These are phyloP conservation scores for Dasypogon diadema DNA, from an alignment of 2,888 invertebrate species.

Conservation along the genomic window DNA sequence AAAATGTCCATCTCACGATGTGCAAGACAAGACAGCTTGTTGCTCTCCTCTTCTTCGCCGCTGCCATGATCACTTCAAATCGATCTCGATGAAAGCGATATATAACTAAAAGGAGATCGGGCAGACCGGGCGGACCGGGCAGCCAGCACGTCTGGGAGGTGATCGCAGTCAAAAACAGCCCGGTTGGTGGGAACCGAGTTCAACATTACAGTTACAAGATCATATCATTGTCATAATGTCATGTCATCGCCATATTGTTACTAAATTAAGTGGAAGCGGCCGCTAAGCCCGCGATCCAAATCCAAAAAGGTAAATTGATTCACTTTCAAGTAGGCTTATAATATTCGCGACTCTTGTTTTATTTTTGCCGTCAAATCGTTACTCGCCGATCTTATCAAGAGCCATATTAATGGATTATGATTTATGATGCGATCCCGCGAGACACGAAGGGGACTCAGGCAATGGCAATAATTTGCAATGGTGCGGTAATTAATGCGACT, in stretches of 20 bases:
- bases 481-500: constrained; percentile 15
- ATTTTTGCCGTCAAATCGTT: neutral
- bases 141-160: no score
- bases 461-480: constrained; percentile 3
- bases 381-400: constrained; percentile 30
- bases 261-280: constrained; percentile 44
- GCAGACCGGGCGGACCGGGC: no score
- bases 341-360: constrained; percentile 12
- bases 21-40: neutral
- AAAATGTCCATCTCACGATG: neutral
- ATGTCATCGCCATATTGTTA: constrained; percentile 47
- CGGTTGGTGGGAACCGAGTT: constrained; percentile 23
- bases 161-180: neutral
- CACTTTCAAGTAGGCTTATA: constrained; percentile 23
- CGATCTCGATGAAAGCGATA: constrained; percentile 49
- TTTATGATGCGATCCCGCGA: constrained; percentile 27
- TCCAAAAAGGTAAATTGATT: constrained; percentile 36
- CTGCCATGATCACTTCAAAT: constrained; percentile 19
- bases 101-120: constrained; percentile 9
- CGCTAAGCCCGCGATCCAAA: neutral
- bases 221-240: constrained; percentile 49
- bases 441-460: constrained; percentile 4
- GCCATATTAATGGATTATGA: constrained; percentile 29
- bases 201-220: constrained; percentile 29
- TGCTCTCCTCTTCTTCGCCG: neutral